Base-by-base conservation (phyloP, 2,113 vertebrate species). In the Campylomormyrus numenius region DNA sequence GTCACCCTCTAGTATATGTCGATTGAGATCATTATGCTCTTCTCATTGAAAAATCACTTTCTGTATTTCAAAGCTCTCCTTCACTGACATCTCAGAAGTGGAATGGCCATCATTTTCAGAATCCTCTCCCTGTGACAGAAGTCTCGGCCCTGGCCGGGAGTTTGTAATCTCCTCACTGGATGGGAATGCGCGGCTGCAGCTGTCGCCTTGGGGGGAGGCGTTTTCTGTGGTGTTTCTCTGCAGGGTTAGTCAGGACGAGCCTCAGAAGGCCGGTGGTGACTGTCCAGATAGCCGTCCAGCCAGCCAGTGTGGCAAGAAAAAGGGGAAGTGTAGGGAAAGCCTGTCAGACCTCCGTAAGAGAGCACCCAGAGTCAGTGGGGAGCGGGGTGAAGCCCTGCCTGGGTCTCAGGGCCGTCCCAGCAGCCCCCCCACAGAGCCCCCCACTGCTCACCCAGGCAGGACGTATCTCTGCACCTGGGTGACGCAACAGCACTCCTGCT, bases 151-250 rank as follows among this genome's bases (percentile, higher is more conserved):
- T 1, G 91, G 87, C 2, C 95, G 95, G 3, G 89, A 85, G 0
- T 95, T 96, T 90, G 94, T 93, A 8, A 86, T 98, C 88, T 94
- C 93, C 0, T 98, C 97, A 24, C 52, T 95, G 91, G 97, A 97
- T 88, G 97, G 96, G 13, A 93, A 92, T 0, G 96, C 97, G 2
- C 92, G 89, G 39, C 94, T 99, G 90, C 93, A 88, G 91, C 92
- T 98, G 87, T 94, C 96, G 15, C 92, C 95, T 77, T 94, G 95
- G 2, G 96, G 95, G 87, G 94, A 96, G 89, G 97, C 97, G 70
- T 97, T 98, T 93, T 95, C 93, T 0, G 96, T 98, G 1, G 91
- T 96, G 87, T 98, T 97, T 93, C 94, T 95, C 6, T 97, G 97
- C 93, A 96, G 95, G 92, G 94, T 97, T 83, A 98, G 97, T 92